Conservation (phyloP, 2,888 invertebrate species). For the Caenorhabditis doughertyi region DNA sequence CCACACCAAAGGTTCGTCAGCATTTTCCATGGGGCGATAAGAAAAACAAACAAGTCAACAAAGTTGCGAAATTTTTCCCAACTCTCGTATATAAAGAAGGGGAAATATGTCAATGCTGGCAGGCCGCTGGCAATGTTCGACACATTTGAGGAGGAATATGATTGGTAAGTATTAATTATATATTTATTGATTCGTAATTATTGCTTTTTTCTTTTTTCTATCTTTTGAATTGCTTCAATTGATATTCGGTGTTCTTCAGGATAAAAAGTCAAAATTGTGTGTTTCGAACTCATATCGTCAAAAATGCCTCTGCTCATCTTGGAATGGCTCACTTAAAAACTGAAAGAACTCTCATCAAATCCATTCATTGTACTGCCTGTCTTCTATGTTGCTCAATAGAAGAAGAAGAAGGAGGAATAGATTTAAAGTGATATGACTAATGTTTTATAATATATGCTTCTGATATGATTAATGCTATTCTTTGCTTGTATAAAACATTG, state of each 20-base stretch:
- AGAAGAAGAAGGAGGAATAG: too few species aligned
- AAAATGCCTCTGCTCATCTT: constrained; percentile 16
- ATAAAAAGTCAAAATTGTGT: constrained; percentile 8
- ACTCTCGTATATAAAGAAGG: neutral
- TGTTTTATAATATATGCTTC: too few species aligned
- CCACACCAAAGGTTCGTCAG: neutral
- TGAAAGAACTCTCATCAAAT: constrained; percentile 19
- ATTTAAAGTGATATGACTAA: too few species aligned
- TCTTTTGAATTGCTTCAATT: too few species aligned
- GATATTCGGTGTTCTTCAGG: neutral
- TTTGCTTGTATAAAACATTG: too few species aligned
- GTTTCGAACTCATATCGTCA: constrained; percentile 4
- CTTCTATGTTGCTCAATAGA: too few species aligned
- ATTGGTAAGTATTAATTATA: neutral
- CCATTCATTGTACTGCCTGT: neutral
- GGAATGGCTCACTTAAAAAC: constrained; percentile 39
- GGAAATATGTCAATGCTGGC: neutral
- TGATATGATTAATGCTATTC: too few species aligned
- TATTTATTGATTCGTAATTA: too few species aligned
- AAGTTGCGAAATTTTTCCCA: neutral
- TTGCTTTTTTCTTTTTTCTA: too few species aligned
- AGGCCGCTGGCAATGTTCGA: neutral
- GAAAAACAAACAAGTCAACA: neutral
- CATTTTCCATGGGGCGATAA: neutral
- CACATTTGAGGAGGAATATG: neutral